Base-by-base conservation (phyloP, 37 sponge, comb jelly and placozoan genomes). In the Agelas oroides region DNA sequence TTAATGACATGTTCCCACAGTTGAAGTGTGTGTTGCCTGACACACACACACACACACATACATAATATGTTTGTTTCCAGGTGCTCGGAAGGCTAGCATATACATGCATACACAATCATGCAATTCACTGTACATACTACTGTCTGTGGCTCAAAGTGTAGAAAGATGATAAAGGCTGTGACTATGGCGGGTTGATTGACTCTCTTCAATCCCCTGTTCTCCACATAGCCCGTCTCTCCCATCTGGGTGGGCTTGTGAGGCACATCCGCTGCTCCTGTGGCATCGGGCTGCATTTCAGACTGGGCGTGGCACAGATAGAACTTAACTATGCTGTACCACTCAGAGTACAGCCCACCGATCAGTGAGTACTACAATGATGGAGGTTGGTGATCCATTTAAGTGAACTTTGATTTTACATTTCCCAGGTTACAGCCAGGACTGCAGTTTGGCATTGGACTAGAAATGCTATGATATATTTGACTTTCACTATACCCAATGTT, bases 401-500 rank as follows among this genome's bases (percentile, higher is more conserved):
- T 46, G 46, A 46, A 46, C 3, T 46, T 46, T 46, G 46, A 46
- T 46, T 46, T 46, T 46, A 46, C 46, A 12, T 20, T 59, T 33
- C 61, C 5, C 46, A 86, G 91, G 36, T 38, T 91, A 35, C 81
- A 86, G 65, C 84, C 90, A 60, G 95, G 95, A 63, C 84, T 94
- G 20, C 95, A 94, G 75, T 83, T 94, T 70, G 95, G 95, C 18
- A 79, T 94, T 23, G 95, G 95, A 35, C 46, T 94, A 66, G 95
- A 94, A 53, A 88, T 94, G 82, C 58, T 94, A 53, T 94, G 78
- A 66, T 40, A 14, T 61, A 61, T 46, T 8, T 8, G 46, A 46
- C 8, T 12, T 46, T 46, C 46, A 46, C 46, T 12, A 46, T 46
- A 46, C 46, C 46, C 46, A 46, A 46, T 46, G 8, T 12, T 8